phyloP scores from a whole-genome alignment of 2,888 invertebrate species.

The Drosophila cyrtoloma region DNA sequence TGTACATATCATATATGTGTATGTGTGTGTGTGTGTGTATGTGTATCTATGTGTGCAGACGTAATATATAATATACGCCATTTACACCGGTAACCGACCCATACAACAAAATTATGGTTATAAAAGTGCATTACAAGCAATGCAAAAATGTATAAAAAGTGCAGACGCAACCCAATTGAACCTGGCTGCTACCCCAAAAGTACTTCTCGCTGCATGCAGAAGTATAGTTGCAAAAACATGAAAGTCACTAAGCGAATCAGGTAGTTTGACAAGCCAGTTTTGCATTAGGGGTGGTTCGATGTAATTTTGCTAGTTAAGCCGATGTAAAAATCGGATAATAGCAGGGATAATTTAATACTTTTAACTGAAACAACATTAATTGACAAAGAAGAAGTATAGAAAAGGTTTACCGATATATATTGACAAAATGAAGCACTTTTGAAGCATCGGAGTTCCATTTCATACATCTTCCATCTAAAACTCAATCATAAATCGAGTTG shows the following conservation, averaged over 20 bases:
- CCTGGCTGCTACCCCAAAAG: conserved; percentile 6
- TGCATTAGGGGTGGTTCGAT: conserved; percentile 9
- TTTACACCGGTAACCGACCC: conserved; percentile 9
- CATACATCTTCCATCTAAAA: not conserved
- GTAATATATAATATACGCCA: not conserved
- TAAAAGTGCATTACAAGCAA: conserved; percentile 7
- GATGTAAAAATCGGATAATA: not conserved
- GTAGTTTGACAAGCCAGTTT: conserved; percentile 4
- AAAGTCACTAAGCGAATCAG: conserved; percentile 5
- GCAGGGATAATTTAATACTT: not conserved
- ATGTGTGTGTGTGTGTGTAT: not conserved
- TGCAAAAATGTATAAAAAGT: conserved; percentile 9
- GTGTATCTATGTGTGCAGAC: not conserved
- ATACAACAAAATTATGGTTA: not conserved
- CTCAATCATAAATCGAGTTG: not conserved
- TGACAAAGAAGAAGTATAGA: not conserved
- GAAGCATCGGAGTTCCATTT: not conserved
- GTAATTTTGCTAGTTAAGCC: conserved; percentile 1
- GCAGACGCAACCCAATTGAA: conserved; percentile 24
- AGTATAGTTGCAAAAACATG: conserved; percentile 21
- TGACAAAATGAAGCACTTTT: not conserved
- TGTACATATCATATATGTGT: not conserved
- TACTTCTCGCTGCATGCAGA: conserved; percentile 7
- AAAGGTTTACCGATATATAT: not conserved
- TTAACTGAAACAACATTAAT: not conserved